Evolutionary conservation across 2,113 vertebrate genomes (phyloP).

Genomic region (Cyprinodon variegatus): DNA sequence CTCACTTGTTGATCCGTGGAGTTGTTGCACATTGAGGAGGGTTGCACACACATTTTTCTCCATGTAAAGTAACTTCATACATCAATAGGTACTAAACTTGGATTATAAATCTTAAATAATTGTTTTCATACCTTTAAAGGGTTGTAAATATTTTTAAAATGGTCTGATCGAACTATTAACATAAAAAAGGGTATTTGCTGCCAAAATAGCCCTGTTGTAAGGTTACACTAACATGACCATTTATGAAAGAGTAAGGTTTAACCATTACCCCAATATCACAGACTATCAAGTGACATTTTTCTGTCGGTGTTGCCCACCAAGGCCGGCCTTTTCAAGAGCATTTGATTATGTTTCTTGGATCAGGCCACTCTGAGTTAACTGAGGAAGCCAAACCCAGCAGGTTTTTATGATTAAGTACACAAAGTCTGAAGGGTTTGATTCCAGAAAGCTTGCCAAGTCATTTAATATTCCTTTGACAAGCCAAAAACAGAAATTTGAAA

Average conservation of each 20-base stretch:
- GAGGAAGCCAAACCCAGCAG: conserved; percentile 73
- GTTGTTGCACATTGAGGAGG: conserved; percentile 1
- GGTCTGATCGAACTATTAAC: conserved; percentile 7
- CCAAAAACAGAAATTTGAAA: conserved; percentile 62
- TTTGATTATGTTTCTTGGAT: conserved; percentile 74
- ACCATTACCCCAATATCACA: conserved; percentile 52
- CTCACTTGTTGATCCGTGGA: conserved; percentile 41
- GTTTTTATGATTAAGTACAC: conserved; percentile 74
- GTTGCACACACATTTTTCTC: not conserved
- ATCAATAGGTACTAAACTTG: not conserved
- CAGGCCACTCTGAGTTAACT: conserved; percentile 52
- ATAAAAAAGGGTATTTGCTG: conserved; percentile 6
- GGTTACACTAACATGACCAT: conserved; percentile 28
- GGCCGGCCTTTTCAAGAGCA: conserved; percentile 63
- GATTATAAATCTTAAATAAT: conserved; percentile 12
- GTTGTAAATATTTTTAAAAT: not conserved
- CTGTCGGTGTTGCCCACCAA: conserved; percentile 56
- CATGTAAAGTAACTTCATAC: not conserved
- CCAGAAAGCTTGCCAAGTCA: conserved; percentile 63
- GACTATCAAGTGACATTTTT: conserved; percentile 60
- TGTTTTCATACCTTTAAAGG: not conserved
- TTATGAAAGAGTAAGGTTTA: conserved; percentile 34
- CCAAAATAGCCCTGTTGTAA: conserved; percentile 24
- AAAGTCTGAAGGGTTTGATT: conserved; percentile 66
- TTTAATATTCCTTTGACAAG: conserved; percentile 66